Evolutionary conservation across 2,113 vertebrate species (phyloP), one percentile per base, ranked within the genome.

Genomic region (Brachypteracias leptosomus): DNA sequence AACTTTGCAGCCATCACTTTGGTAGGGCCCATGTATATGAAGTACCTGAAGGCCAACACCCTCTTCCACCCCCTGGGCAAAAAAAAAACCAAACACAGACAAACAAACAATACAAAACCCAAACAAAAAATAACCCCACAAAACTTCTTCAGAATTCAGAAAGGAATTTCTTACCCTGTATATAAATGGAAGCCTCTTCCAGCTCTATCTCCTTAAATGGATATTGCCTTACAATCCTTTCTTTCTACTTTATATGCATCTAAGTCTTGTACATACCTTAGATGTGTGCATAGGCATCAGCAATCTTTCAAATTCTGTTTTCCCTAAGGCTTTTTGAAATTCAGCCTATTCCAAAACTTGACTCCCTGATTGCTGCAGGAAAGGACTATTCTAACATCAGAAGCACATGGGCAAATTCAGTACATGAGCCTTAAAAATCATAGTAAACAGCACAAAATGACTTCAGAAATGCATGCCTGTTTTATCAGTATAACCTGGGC

Each of bases 401-500:
- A 85, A 63, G 21, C 7, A 67, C 4, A 10, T 8, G 15, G 16
- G 8, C 35, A 90, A 58, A 73, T 61, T 88, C 46, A 73, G 58
- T 57, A 55, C 31, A 80, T 76, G 7, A 63, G 13, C 20, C 35
- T 76, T 73, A 49, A 90, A 84, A 59, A 7, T 63, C 4, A 11
- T 19, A 31, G 3, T 36, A 67, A 62, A 36, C 15, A 28, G 9
- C 22, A 73, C 11, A 78, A 58, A 80, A 71, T 66, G 1, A 21
- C 68, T 88, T 68, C 66, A 67, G 38, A 88, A 66, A 47, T 65
- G 33, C 24, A 13, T 35, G 13, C 12, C 7, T 47, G 33, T 73
- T 86, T 65, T 29, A 21, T 74, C 47, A 71, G 15, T 26, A 13
- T 40, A 31, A 18, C 0, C 0, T 54, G 44, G 17, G 22, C 15